Evolutionary conservation across 2,888 invertebrate species (phyloP).

Genomic region (Escarpia spicata): DNA sequence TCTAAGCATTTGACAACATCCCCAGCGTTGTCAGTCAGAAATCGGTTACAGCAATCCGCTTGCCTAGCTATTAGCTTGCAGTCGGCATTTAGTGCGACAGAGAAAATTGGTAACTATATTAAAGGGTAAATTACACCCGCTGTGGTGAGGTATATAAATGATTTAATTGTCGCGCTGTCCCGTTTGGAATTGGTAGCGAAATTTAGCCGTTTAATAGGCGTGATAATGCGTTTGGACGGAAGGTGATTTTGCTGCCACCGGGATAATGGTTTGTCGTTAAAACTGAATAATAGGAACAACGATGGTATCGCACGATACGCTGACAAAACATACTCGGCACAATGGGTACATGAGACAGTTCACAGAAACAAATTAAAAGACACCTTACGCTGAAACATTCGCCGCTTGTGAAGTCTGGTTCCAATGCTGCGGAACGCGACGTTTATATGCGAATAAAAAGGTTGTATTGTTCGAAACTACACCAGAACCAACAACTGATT

Average conservation of each 20-base stretch:
- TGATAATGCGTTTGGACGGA: background rate
- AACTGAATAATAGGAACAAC: background rate
- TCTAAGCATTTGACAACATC: background rate
- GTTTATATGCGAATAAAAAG: no score
- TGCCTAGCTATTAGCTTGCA: background rate
- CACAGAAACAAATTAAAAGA: no score
- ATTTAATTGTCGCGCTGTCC: background rate
- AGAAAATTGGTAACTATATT: constrained; percentile 5
- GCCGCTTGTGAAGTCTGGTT: no score
- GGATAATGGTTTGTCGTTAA: background rate
- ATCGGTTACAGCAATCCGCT: background rate
- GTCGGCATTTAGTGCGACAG: background rate
- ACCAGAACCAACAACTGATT: no score
- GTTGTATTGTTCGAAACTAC: no score
- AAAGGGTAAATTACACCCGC: background rate
- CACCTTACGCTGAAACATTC: no score
- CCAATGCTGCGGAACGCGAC: no score
- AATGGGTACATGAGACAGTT: no score
- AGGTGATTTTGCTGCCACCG: background rate
- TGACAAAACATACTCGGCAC: no score
- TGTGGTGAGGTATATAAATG: background rate
- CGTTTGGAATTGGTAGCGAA: background rate
- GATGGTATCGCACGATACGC: no score
- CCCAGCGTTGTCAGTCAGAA: background rate
- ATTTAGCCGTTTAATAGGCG: background rate